These are phyloP conservation scores for Agriopis leucophaearia DNA, from an alignment of 2,888 invertebrate species.

Conservation along the genomic window DNA sequence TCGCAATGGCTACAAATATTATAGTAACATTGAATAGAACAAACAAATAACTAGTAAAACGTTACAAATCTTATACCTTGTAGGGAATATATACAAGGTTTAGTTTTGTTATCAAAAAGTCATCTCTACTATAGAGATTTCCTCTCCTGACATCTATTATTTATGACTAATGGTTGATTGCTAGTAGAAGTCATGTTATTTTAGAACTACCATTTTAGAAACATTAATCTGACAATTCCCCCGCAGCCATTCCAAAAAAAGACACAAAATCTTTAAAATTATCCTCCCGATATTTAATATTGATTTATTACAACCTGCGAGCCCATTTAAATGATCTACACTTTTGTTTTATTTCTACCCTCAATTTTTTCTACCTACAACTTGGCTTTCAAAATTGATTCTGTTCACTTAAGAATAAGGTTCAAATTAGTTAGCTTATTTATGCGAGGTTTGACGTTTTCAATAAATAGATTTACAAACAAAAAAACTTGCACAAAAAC, in stretches of 20 bases:
- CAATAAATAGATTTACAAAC: constrained; percentile 21
- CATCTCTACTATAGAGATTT: too few species aligned
- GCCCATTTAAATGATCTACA: constrained; percentile 54
- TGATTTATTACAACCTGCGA: constrained; percentile 62
- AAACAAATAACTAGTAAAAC: too few species aligned
- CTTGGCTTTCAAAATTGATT: background rate
- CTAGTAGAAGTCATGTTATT: background rate
- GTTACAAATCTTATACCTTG: too few species aligned
- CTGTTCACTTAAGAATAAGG: background rate
- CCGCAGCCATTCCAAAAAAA: constrained; percentile 34
- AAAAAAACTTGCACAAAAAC: constrained; percentile 47
- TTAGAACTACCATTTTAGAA: constrained; percentile 32
- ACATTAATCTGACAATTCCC: constrained; percentile 31
- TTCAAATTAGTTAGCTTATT: background rate
- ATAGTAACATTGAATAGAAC: too few species aligned
- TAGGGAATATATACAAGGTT: too few species aligned
- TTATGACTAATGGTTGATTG: too few species aligned
- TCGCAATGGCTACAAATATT: too few species aligned
- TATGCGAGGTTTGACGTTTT: constrained; percentile 5
- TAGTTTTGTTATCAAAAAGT: too few species aligned
- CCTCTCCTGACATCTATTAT: too few species aligned
- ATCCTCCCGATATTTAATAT: constrained; percentile 56
- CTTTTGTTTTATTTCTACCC: constrained; percentile 58
- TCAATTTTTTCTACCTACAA: constrained; percentile 27
- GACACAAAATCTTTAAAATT: constrained; percentile 42